Percentiles rank a stretch among this genome's conserved stretches.
These are phyloP conservation scores for Tichodroma muraria DNA, from an alignment of 2,113 vertebrate genomes.

Conservation along the genomic window DNA sequence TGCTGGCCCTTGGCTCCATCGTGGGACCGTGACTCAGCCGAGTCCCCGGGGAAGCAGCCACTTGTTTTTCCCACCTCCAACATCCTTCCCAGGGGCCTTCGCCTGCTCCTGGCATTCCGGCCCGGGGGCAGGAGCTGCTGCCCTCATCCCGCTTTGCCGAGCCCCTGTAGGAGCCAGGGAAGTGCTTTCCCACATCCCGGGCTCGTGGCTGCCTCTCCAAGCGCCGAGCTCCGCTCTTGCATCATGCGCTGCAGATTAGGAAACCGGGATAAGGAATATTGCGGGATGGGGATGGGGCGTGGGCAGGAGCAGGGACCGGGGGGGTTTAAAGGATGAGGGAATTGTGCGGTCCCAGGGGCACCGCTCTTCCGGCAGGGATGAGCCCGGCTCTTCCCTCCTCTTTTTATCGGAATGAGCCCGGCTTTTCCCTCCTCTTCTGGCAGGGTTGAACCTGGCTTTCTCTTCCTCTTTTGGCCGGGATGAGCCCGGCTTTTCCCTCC, in stretches of 20 bases:
- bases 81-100: neutral
- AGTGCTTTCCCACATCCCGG: neutral
- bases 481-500: neutral
- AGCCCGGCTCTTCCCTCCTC: neutral
- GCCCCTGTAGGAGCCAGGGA: neutral
- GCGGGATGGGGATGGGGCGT: neutral
- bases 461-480: neutral
- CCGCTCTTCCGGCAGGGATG: fast-evolving
- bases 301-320: neutral
- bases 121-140: neutral
- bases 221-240: neutral
- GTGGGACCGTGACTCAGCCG: neutral
- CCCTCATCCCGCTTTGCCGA: fast-evolving
- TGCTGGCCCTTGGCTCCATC: neutral
- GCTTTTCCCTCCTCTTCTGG: neutral
- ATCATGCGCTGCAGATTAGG: neutral
- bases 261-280: neutral
- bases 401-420: neutral
- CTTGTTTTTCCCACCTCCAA: neutral
- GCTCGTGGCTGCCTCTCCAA: neutral
- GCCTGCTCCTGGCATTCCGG: neutral
- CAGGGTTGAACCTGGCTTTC: neutral
- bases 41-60: fast-evolving
- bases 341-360: neutral
- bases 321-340: neutral